Evolutionary conservation across 1,140 invertebrate species (phyloP).

Genomic region (Physella acuta): DNA sequence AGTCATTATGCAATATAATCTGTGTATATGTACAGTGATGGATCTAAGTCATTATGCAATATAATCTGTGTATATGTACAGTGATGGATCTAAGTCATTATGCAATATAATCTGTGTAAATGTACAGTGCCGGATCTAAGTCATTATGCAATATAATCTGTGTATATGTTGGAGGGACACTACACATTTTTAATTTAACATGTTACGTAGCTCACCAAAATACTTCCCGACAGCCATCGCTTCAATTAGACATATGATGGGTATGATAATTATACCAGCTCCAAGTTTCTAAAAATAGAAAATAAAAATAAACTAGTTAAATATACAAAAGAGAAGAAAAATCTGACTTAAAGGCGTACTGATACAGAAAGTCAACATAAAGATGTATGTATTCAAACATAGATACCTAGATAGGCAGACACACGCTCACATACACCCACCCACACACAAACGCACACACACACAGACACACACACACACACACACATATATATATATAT

Average conservation of each 20-base stretch:
- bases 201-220: constrained; percentile 49
- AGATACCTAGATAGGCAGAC: not conserved
- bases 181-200: not conserved
- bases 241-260: constrained; percentile 54
- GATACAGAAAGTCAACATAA: too few relatives aligned
- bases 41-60: not conserved
- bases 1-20: not conserved
- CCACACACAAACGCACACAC: not conserved
- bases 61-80: not conserved
- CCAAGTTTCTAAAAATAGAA: constrained; percentile 50
- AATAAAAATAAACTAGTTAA: too few relatives aligned
- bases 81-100: not conserved
- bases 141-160: not conserved
- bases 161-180: not conserved
- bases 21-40: not conserved
- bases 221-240: constrained; percentile 58
- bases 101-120: not conserved
- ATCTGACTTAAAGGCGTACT: not conserved
- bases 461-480: not conserved
- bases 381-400: too few relatives aligned
- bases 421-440: not conserved
- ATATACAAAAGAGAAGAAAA: constrained; percentile 29
- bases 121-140: not conserved
- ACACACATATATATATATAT: not conserved
- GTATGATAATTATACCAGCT: constrained; percentile 52